Percentiles rank a stretch among this genome's conserved stretches.
These are phyloP conservation scores for Heterodera carotae DNA, from an alignment of 1,140 invertebrate species.

Conservation along the genomic window DNA sequence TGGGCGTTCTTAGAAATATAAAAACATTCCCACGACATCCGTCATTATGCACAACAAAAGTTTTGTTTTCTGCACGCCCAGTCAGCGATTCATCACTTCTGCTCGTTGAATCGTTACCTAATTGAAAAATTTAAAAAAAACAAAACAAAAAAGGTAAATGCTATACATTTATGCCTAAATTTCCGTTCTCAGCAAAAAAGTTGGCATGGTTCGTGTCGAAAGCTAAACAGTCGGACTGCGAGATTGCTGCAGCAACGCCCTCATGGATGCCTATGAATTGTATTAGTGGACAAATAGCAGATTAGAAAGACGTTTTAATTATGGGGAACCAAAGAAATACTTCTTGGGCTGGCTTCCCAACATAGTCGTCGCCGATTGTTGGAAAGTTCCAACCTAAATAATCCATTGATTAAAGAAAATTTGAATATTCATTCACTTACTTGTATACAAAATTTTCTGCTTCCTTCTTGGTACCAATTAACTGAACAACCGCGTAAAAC, in stretches of 20 bases:
- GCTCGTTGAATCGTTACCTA: slow-evolving; percentile 29
- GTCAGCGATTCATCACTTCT: slow-evolving; percentile 9
- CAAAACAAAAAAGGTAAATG: neutral
- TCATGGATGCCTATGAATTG: slow-evolving; percentile 83
- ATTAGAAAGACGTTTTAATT: too few relatives aligned
- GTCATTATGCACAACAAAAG: neutral
- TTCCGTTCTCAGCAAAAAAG: slow-evolving; percentile 97
- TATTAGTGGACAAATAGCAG: too few relatives aligned
- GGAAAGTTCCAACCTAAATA: slow-evolving; percentile 84
- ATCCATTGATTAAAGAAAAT: slow-evolving; percentile 17
- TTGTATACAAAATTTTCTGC: slow-evolving; percentile 98
- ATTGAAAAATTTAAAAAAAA: neutral
- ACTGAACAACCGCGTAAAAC: slow-evolving; percentile 98
- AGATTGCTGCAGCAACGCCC: slow-evolving; percentile 94
- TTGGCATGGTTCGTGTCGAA: slow-evolving; percentile 98
- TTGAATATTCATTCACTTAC: slow-evolving; percentile 67
- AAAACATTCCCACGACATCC: neutral
- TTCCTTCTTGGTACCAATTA: slow-evolving; percentile 97
- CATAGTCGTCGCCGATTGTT: slow-evolving; percentile 87
- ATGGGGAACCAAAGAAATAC: neutral
- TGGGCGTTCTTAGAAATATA: neutral
- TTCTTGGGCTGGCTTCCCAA: slow-evolving; percentile 97
- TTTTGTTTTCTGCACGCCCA: neutral
- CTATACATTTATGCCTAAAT: slow-evolving; percentile 96
- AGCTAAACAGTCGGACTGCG: slow-evolving; percentile 95